Base-by-base conservation (phyloP, 2,797 vertebrate species). In the Phalloptychus januarius region DNA sequence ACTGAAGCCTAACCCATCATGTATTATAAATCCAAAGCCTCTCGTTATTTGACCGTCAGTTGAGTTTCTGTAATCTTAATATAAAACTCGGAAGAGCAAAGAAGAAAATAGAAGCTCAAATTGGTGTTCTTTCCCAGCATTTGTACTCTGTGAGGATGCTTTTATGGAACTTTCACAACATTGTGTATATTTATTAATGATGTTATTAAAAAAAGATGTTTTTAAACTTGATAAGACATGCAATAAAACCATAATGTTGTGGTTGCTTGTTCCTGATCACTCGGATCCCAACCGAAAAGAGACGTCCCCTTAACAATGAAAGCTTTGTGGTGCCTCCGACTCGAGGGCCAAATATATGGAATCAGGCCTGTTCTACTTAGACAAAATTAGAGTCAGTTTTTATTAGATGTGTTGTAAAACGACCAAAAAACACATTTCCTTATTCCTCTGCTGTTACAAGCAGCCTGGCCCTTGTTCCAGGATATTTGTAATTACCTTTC, bases 131-230 rank as follows among this genome's bases (percentile, higher is more conserved):
- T 44, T 45, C 71, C 56, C 54, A 71, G 78, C 74, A 77, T 82
- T 75, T 63, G 69, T 81, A 67, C 83, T 86, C 78, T 88, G 56
- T 84, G 45, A 89, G 61, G 76, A 84, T 77, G 72, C 76, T 88
- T 93, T 90, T 89, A 86, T 86, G 78, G 85, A 87, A 79, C 61
- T 61, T 45, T 65, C 70, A 67, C 28, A 42, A 75, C 65, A 76
- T 87, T 88, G 84, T 92, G 92, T 93, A 90, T 94, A 94, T 95
- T 95, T 94, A 94, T 94, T 94, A 88, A 94, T 92, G 84, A 91
- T 88, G 86, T 88, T 86, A 87, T 93, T 84, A 65, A 76, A 91
- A 87, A 85, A 90, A 74, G 63, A 76, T 71, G 86, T 89, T 89
- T 90, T 88, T 83, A 36, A 78, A 83, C 85, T 40, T 44, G 80